Percentiles rank a stretch among this genome's conserved stretches.
Conservation (phyloP, 1,140 invertebrate species). For the Hyphantria cunea region DNA sequence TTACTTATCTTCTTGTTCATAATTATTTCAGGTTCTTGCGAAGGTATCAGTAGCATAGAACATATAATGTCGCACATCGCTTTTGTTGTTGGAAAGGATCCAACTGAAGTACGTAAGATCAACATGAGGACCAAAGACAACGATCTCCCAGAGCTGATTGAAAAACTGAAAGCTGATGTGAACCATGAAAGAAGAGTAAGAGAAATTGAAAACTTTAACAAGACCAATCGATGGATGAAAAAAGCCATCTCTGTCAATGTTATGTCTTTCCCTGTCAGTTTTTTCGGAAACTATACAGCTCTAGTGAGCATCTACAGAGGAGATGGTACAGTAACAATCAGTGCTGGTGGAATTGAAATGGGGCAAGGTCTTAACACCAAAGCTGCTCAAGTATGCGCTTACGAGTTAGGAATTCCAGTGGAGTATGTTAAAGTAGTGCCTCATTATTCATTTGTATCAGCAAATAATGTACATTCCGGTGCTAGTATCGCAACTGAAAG, state of each 20-base stretch:
- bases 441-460: conserved; percentile 84
- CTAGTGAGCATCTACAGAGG: conserved; percentile 87
- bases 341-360: conserved; percentile 91
- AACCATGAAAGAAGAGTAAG: conserved; percentile 83
- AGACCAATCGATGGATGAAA: conserved; percentile 89
- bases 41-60: conserved; percentile 87
- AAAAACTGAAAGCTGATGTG: conserved; percentile 49
- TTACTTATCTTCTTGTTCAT: no score
- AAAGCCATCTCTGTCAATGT: conserved; percentile 85
- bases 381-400: conserved; percentile 87
- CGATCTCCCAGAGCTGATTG: conserved; percentile 60
- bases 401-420: conserved; percentile 87
- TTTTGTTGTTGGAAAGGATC: conserved; percentile 84
- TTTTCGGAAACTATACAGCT: conserved; percentile 83
- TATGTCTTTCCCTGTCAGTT: conserved; percentile 85
- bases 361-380: conserved; percentile 90
- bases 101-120: conserved; percentile 84
- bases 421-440: conserved; percentile 86
- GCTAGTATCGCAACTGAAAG: conserved; percentile 88
- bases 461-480: conserved; percentile 87
- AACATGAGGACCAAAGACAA: conserved; percentile 83
- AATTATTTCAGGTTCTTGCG: conserved; percentile 74
- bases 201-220: conserved; percentile 84
- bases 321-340: conserved; percentile 89
- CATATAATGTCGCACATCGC: conserved; percentile 93